Base-by-base conservation (phyloP, 2,888 invertebrate species). In the Acrobeloides nanus region DNA sequence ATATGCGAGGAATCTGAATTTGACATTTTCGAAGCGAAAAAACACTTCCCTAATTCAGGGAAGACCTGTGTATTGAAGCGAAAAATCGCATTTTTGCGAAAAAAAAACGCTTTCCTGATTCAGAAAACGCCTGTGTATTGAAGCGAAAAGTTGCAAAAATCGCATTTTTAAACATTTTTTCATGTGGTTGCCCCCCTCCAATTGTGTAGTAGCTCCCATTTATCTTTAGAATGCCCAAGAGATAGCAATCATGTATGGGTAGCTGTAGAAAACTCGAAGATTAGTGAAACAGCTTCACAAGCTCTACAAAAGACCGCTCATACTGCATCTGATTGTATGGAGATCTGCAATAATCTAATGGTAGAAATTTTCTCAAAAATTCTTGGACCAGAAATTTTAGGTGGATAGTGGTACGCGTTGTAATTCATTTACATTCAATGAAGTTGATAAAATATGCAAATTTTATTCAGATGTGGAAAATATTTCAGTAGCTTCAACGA, bases 241-340 rank as follows among this genome's bases (percentile, higher is more conserved):
- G n/a, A n/a, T n/a, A n/a, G n/a, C n/a, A n/a, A 49, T n/a, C 34
- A 46, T 25, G 45, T 60, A 27, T 60, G 60, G 60, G 24, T 60
- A 39, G 60, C 55, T 10, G 55, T 60, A 27, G 60, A 60, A 33
- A 60, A 64, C 37, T 43, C 60, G 10, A 46, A 48, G 33, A 29
- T 57, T n/a, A 31, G 24, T 7, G 45, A 35, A 4, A 27, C 26
- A 15, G 23, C 15, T 21, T n/a, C 31, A 20, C 20, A 26, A 15
- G 24, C 38, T 25, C 40, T 41, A 34, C 25, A 21, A 12, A 33
- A 26, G 39, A 20, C 32, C 18, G 54, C 41, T 18, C 17, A 43
- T 21, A 24, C 7, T 17, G 50, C 52, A n/a, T 21, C 25, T 8
- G 58, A 60, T 31, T 55, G 55, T 34, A 48, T 55, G 25, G 31